phyloP scores from a whole-genome alignment of 2,113 vertebrate genomes.

The Arothron firmamentum region DNA sequence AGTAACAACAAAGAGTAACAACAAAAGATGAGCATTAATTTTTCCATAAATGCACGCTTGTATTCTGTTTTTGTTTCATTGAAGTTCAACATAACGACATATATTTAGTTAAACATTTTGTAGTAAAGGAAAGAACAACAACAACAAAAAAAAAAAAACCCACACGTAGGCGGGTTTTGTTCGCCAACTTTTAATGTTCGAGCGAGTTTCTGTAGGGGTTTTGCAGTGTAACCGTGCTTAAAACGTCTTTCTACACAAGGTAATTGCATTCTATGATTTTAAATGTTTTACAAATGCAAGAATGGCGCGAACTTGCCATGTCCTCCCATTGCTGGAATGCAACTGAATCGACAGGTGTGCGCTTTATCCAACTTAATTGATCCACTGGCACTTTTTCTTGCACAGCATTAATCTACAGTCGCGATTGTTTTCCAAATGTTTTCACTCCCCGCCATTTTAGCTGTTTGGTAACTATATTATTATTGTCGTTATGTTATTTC shows the following conservation, averaged over 20 bases:
- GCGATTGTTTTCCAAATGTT: neutral
- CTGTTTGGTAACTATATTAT: neutral
- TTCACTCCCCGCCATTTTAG: too few relatives aligned
- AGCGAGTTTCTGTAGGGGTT: neutral
- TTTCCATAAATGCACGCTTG: too few relatives aligned
- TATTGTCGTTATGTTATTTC: neutral
- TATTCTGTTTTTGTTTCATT: too few relatives aligned
- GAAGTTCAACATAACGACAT: too few relatives aligned
- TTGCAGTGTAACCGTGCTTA: neutral
- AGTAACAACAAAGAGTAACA: too few relatives aligned
- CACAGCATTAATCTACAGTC: neutral
- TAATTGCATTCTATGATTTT: neutral
- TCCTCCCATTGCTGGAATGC: conserved; percentile 13
- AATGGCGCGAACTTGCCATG: conserved; percentile 23
- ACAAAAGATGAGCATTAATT: too few relatives aligned
- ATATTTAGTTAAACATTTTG: too few relatives aligned
- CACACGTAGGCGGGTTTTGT: neutral
- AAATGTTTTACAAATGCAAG: neutral
- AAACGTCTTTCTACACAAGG: neutral
- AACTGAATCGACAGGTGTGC: conserved; percentile 25
- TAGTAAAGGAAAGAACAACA: neutral
- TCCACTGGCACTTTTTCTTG: neutral
- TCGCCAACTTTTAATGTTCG: neutral
- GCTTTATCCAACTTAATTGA: neutral
- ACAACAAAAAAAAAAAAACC: neutral